Conservation (phyloP, 2,888 invertebrate genomes). For the Xylocampa areola region DNA sequence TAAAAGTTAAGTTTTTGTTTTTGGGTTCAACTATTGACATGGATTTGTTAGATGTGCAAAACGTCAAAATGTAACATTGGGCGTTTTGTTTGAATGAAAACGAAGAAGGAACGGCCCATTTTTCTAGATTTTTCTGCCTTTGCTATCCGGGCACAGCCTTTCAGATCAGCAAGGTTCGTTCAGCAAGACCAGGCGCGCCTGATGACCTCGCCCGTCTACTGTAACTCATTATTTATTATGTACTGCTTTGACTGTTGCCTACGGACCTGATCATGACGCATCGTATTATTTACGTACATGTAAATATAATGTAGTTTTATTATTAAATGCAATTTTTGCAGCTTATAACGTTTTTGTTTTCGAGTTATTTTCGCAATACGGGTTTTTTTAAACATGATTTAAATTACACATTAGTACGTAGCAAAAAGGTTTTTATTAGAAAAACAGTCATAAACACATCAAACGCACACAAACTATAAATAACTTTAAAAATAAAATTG, state of each 20-base stretch:
- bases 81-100: constrained; percentile 27
- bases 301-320: constrained; percentile 82
- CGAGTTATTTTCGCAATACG: neutral
- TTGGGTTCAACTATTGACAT: constrained; percentile 16
- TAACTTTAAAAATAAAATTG: neutral
- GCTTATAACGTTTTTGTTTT: constrained; percentile 45
- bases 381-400: neutral
- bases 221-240: constrained; percentile 71
- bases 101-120: constrained; percentile 2
- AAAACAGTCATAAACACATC: constrained; percentile 17
- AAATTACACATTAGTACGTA: neutral
- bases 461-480: constrained; percentile 27
- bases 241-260: constrained; percentile 88
- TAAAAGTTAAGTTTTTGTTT: constrained; percentile 42
- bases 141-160: constrained; percentile 64
- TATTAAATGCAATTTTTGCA: constrained; percentile 86
- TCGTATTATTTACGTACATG: constrained; percentile 83
- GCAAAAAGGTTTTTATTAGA: no score
- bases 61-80: constrained; percentile 52
- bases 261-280: constrained; percentile 88
- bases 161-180: constrained; percentile 53
- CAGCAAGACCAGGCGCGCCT: constrained; percentile 68
- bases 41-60: constrained; percentile 6
- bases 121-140: constrained; percentile 53
- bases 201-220: constrained; percentile 71